Evolutionary conservation across 2,797 vertebrate species (phyloP), one percentile per base, ranked within the genome.

Genomic region (Sarcophilus harrisii): DNA sequence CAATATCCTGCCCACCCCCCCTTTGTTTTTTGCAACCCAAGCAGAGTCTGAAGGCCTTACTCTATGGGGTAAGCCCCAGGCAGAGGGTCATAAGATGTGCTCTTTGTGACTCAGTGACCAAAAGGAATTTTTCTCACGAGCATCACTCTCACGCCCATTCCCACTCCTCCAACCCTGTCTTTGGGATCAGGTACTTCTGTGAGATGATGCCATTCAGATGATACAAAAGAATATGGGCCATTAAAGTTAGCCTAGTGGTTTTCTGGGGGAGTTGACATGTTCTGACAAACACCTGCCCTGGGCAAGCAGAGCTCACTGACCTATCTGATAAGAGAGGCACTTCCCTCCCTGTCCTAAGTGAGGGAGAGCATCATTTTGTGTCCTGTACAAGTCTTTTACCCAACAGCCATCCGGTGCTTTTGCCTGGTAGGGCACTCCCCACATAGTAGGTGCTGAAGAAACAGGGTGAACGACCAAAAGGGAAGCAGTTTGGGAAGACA

Each of bases 141-240:
- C 28, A n/a, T 2, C 55, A 38, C 38, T 4, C 57, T 94, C n/a
- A 30, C 11, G 8, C 13, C 0, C 38, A 59, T 30, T 29, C 18
- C 1, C 89, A 38, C 24, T 66, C 18, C 38, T 52, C 60, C n/a
- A 73, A 58, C 89, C 11, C 30, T 29, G 32, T 52, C 54, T 14
- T 1, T 24, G 0, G 32, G 14, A 27, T 60, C 58, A 38, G 92
- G 49, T 1, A 32, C 91, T 97, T 95, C 57, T 30, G 24, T 29
- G 92, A 96, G 91, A 91, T 57, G 45, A 94, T 58, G 27, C 58
- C 81, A 59, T 96, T 58, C 5, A 58, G 94, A 93, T 73, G 92
- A 96, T 58, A 4, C 87, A 60, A 81, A 89, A 59, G 57, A 49
- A 49, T 49, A 87, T 92, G 94, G 92, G 18, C n/a, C 38, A 57